A percentile compares a stretch with the other conserved stretches of the same genome.
Evolutionary conservation across 2,113 vertebrate genomes (phyloP).

Genomic region (Takifugu flavidus): DNA sequence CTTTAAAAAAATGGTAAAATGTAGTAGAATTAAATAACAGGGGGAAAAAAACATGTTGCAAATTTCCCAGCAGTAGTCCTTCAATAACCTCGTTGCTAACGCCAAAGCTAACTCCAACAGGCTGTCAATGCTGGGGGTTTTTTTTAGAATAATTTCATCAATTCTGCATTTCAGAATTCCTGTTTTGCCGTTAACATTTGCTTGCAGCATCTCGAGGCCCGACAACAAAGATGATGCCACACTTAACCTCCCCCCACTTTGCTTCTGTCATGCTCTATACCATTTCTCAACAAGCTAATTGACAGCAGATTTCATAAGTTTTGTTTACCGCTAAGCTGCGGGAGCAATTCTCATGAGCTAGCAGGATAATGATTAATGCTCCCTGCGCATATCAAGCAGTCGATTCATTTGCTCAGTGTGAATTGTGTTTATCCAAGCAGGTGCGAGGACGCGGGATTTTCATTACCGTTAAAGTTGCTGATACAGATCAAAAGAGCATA

Average conservation of each 20-base stretch:
- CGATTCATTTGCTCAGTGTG: constrained; percentile 43
- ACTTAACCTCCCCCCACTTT: constrained; percentile 20
- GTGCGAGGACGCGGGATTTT: constrained; percentile 23
- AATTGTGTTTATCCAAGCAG: constrained; percentile 47
- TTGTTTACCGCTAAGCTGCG: constrained; percentile 48
- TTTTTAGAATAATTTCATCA: background rate
- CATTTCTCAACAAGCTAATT: constrained; percentile 54
- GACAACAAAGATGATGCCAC: constrained; percentile 21
- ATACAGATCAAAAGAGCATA: constrained; percentile 38
- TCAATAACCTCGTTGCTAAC: too few species aligned
- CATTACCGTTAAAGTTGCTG: constrained; percentile 42
- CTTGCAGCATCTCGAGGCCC: background rate
- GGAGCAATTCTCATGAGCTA: constrained; percentile 48
- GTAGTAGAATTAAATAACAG: too few species aligned
- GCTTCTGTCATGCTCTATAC: constrained; percentile 23
- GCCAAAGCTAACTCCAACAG: too few species aligned
- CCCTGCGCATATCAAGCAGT: constrained; percentile 52
- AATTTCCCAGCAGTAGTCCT: too few species aligned
- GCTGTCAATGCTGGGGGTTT: too few species aligned
- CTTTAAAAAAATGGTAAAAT: too few species aligned
- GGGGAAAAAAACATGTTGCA: too few species aligned
- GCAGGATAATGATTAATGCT: constrained; percentile 51
- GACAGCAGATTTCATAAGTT: constrained; percentile 54
- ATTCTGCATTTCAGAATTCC: constrained; percentile 14
- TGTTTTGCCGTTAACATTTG: constrained; percentile 17